phyloP scores from a whole-genome alignment of 1,140 invertebrate genomes.

The Aradophagus sp. region DNA sequence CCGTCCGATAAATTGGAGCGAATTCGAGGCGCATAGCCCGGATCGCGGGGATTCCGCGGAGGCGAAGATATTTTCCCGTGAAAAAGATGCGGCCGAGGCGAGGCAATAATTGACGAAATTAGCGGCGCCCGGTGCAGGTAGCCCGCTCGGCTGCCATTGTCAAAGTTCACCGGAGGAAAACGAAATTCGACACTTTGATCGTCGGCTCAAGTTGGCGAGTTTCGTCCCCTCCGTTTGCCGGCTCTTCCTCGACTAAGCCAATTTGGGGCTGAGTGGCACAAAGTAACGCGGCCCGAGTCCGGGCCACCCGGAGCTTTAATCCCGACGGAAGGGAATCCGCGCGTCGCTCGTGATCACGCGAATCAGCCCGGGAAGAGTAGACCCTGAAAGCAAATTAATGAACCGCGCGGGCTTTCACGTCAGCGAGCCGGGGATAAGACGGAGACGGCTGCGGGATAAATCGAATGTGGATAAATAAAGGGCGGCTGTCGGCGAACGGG shows the following conservation, averaged over 20 bases:
- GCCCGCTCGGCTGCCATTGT: slow-evolving; percentile 28
- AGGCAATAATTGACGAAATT: slow-evolving; percentile 44
- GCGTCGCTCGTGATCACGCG: slow-evolving; percentile 42
- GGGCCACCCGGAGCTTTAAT: slow-evolving; percentile 26
- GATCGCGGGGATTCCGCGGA: no score
- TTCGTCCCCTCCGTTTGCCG: slow-evolving; percentile 25
- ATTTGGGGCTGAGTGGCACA: slow-evolving; percentile 51
- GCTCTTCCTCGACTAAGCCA: slow-evolving; percentile 50
- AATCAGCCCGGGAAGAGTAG: slow-evolving; percentile 34
- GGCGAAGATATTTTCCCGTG: no score
- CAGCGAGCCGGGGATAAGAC: slow-evolving; percentile 25
- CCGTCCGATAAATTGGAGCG: no score
- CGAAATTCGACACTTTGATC: slow-evolving; percentile 54
- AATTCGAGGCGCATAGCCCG: no score
- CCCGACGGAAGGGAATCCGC: slow-evolving; percentile 37
- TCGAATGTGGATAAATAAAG: slow-evolving; percentile 10
- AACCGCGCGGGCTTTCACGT: slow-evolving; percentile 44
- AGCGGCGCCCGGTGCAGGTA: slow-evolving; percentile 14
- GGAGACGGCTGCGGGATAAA: slow-evolving; percentile 1
- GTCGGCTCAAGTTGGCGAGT: slow-evolving; percentile 47
- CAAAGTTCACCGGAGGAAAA: slow-evolving; percentile 46
- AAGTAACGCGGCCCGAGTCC: slow-evolving; percentile 20
- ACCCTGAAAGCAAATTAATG: slow-evolving; percentile 57
- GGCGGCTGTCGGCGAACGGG: no score
- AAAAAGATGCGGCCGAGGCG: slow-evolving; percentile 17